Conservation (phyloP, 1,140 invertebrate species). For the Helicoverpa armigera region DNA sequence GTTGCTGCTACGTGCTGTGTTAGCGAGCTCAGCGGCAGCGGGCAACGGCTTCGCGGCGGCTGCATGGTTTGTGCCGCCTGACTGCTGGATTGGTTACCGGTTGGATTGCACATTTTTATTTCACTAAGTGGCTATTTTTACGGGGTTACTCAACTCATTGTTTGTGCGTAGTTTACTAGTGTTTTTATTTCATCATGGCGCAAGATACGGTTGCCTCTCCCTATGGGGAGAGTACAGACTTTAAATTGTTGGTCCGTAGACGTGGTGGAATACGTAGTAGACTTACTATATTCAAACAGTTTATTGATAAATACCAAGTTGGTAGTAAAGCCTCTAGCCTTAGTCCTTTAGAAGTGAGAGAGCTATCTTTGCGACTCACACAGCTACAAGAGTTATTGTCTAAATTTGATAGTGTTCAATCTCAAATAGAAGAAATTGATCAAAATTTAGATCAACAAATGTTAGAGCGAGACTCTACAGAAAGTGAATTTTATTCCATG, state of each 20-base stretch:
- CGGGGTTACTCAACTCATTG: background rate
- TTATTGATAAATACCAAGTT: background rate
- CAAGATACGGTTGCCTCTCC: background rate
- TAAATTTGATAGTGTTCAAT: slow-evolving; percentile 28
- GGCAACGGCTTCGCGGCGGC: background rate
- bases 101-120: background rate
- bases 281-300: background rate
- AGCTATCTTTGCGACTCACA: slow-evolving; percentile 13
- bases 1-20: background rate
- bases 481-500: slow-evolving; percentile 15
- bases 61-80: background rate
- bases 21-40: background rate
- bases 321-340: background rate
- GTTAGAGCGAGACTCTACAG: background rate
- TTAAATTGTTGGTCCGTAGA: background rate
- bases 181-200: background rate
- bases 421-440: slow-evolving; percentile 10
- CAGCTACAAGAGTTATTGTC: slow-evolving; percentile 38
- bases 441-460: slow-evolving; percentile 19
- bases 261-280: background rate
- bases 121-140: background rate
- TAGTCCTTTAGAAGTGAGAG: slow-evolving; percentile 12
- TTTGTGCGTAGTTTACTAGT: background rate
- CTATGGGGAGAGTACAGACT: background rate
- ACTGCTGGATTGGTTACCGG: background rate